Evolutionary conservation across 2,113 vertebrate genomes (phyloP), one percentile per base, ranked within the genome.

Genomic region (Eubucco bourcierii): DNA sequence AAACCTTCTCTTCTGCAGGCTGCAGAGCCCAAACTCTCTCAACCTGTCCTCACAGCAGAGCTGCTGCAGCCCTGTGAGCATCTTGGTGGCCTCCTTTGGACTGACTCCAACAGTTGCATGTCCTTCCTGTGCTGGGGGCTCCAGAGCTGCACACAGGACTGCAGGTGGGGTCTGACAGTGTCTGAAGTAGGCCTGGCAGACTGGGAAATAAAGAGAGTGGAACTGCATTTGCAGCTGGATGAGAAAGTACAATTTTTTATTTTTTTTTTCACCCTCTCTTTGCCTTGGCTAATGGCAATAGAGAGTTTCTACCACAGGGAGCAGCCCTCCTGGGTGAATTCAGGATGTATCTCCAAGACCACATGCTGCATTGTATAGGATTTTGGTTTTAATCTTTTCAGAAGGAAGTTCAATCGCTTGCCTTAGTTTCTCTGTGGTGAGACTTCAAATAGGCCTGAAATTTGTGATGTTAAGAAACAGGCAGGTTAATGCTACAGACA

Each of bases 401-500:
- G 56, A 61, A 61, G 61, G 72, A 88, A 84, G 87, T 94, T 91
- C 90, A 95, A 82, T 94, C 34, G 0, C 56, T 75, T 91, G 55
- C 95, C 52, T 91, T 90, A n/a, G 83, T 80, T 91, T 94, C 91
- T 96, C 63, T 97, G 83, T 90, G 91, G 78, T 65, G 88, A 88
- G 87, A 90, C 93, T 95, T 96, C 95, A 97, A 95, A 95, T 86
- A 67, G 64, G 81, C 80, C 70, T 90, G 87, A 85, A 96, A 80
- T 94, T 90, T 90, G 70, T 96, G 90, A 65, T 11, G 1, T 86
- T 90, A 68, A 66, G 91, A 37, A 94, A 76, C 75, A 91, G 93
- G 55, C 90, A 94, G 72, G 88, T 80, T 88, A 74, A 85, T 71
- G 80, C 53, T 91, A 91, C 76, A 95, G 94, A 94, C 70, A 78